phyloP scores from a whole-genome alignment of 2,888 invertebrate species.

The Gnatocerus cornutus region DNA sequence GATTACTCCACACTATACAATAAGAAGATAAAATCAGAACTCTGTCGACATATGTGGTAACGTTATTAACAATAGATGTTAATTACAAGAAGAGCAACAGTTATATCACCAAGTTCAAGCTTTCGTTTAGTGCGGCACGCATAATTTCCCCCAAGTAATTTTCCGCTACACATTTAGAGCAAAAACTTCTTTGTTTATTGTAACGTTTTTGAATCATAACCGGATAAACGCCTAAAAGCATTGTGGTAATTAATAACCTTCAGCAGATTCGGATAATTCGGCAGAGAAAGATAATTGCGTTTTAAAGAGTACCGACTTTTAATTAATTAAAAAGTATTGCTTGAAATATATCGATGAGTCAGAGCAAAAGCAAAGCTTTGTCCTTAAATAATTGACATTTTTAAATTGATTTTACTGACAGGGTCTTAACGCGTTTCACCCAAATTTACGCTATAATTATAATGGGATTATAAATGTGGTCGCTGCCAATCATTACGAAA shows the following conservation, averaged over 20 bases:
- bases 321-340: constrained; percentile 25
- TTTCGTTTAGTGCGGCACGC: constrained; percentile 11
- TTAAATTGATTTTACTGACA: not conserved
- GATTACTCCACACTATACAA: not conserved
- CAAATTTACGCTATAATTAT: no score
- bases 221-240: not conserved
- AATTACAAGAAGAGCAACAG: constrained; percentile 14
- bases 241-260: constrained; percentile 18
- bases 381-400: constrained; percentile 16
- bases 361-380: not conserved
- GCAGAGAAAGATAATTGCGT: not conserved
- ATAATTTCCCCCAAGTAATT: not conserved
- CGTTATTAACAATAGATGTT: constrained; percentile 14
- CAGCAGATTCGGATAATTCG: constrained; percentile 13
- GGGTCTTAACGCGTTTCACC: no score
- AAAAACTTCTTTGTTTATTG: constrained; percentile 1
- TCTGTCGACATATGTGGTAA: constrained; percentile 16
- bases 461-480: not conserved
- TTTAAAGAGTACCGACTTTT: constrained; percentile 16
- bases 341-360: constrained; percentile 18
- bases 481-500: constrained; percentile 1
- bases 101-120: constrained; percentile 22
- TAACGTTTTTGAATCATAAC: not conserved
- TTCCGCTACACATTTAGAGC: not conserved
- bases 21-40: constrained; percentile 4